Base-by-base conservation (phyloP, 2,113 vertebrate species). In the Hucho hucho region DNA sequence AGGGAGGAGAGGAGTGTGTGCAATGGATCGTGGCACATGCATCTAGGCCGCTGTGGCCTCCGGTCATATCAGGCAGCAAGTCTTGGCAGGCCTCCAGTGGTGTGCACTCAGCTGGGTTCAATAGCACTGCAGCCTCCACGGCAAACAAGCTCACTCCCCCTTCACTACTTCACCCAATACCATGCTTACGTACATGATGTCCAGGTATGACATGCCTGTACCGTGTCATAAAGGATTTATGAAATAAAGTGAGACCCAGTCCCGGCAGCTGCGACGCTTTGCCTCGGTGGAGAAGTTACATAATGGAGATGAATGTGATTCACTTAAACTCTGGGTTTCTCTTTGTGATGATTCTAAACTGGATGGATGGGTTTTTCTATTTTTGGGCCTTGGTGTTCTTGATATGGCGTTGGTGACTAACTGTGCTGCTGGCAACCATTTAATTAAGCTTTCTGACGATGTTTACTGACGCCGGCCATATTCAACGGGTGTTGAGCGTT, bases 341-440 rank as follows among this genome's bases (percentile, higher is more conserved):
- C 58, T 82, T 72, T 86, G 83, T 83, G 82, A 90, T 79, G 81
- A 73, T 75, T 74, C 67, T 12, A 83, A 87, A 81, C 77, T 69
- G 58, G 86, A 84, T 88, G 75, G 79, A 73, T 64, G 67, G 29
- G 73, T 80, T 72, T 77, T 86, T 81, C 87, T 87, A 89, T 90
- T 90, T 89, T 85, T 79, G 84, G 76, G 65, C 14, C 20, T 2
- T 74, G 74, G 77, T 80, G 73, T 84, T 88, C 86, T 86, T 85
- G 63, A 81, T 75, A 78, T 73, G 79, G 32, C 6, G 6, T 32
- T 32, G 32, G 6, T 7, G 32, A 7, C 29, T 6, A 32, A 32
- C n/a, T n/a, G n/a, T n/a, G n/a, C n/a, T n/a, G n/a, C n/a, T n/a
- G n/a, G n/a, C n/a, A n/a, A n/a, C 6, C 6, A 32, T 32, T 32